Evolutionary conservation across 1,140 invertebrate genomes (phyloP).

Genomic region (Zaprionus capensis): DNA sequence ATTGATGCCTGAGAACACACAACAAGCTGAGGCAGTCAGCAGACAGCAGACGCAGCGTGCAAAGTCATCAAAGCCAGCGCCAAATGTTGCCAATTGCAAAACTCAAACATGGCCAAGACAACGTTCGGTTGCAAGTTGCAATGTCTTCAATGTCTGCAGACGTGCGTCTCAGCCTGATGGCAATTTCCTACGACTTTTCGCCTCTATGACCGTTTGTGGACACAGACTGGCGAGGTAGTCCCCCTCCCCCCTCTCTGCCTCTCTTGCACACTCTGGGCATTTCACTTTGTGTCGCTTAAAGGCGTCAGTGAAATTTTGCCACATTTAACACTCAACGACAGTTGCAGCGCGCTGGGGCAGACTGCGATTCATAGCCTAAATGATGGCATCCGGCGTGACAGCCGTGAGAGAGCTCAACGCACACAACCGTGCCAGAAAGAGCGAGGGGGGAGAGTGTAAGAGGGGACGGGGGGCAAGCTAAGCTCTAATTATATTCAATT

Average conservation of each 20-base stretch:
- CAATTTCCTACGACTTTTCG: conserved; percentile 39
- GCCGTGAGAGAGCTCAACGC: conserved; percentile 50
- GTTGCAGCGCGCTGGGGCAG: conserved; percentile 13
- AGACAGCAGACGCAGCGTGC: conserved; percentile 14
- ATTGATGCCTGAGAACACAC: conserved; percentile 74
- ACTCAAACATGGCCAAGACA: conserved; percentile 63
- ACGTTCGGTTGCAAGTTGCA: conserved; percentile 51
- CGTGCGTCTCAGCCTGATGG: conserved; percentile 37
- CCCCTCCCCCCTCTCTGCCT: conserved; percentile 1
- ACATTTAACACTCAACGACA: conserved; percentile 52
- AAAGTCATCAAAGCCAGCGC: conserved; percentile 76
- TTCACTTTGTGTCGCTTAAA: conserved; percentile 66
- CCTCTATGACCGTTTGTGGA: conserved; percentile 33
- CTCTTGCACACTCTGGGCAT: conserved; percentile 31
- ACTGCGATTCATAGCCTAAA: conserved; percentile 53
- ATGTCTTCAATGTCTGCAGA: conserved; percentile 32
- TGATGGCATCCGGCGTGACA: conserved; percentile 72
- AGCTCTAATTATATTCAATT: conserved; percentile 76
- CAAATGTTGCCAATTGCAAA: conserved; percentile 67
- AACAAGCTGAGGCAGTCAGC: conserved; percentile 10
- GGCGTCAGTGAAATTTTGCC: conserved; percentile 58
- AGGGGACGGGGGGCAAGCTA: neutral
- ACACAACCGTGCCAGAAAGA: conserved; percentile 47
- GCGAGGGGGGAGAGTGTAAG: neutral
- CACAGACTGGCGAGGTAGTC: neutral